These are phyloP conservation scores for Andrena bucephala DNA, from an alignment of 2,888 invertebrate species.

Conservation along the genomic window DNA sequence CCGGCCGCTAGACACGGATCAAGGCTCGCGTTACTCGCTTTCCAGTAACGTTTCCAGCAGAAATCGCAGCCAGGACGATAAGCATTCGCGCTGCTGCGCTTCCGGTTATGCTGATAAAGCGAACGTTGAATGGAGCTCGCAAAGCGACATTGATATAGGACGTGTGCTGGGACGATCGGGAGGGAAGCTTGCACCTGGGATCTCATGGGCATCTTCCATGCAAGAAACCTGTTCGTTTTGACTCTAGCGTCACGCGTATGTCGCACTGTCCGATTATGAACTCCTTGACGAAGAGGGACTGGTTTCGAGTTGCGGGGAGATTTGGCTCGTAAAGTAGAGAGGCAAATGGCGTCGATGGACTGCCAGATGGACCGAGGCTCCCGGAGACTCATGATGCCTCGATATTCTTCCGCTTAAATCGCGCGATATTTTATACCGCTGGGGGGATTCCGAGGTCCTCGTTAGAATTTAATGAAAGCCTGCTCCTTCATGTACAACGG, in stretches of 20 bases:
- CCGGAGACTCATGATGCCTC: not conserved
- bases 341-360: slow-evolving; percentile 9
- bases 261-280: slow-evolving; percentile 30
- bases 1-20: slow-evolving; percentile 5
- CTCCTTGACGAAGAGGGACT: slow-evolving; percentile 37
- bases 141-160: slow-evolving; percentile 50
- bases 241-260: slow-evolving; percentile 21
- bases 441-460: no score
- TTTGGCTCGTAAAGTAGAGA: slow-evolving; percentile 12
- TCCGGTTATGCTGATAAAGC: slow-evolving; percentile 71
- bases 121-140: slow-evolving; percentile 28
- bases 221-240: slow-evolving; percentile 59
- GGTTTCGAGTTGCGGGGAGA: slow-evolving; percentile 26
- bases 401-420: not conserved
- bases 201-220: slow-evolving; percentile 23
- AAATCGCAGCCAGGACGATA: slow-evolving; percentile 48
- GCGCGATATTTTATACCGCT: no score
- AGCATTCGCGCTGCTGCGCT: slow-evolving; percentile 48
- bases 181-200: slow-evolving; percentile 47
- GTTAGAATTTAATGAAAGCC: not conserved
- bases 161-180: slow-evolving; percentile 27
- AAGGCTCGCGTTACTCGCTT: slow-evolving; percentile 53
- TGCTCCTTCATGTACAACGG: not conserved
- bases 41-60: slow-evolving; percentile 42
- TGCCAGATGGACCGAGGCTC: not conserved